phyloP scores from a whole-genome alignment of 2,888 invertebrate genomes.

The Chrysolina haemoptera region DNA sequence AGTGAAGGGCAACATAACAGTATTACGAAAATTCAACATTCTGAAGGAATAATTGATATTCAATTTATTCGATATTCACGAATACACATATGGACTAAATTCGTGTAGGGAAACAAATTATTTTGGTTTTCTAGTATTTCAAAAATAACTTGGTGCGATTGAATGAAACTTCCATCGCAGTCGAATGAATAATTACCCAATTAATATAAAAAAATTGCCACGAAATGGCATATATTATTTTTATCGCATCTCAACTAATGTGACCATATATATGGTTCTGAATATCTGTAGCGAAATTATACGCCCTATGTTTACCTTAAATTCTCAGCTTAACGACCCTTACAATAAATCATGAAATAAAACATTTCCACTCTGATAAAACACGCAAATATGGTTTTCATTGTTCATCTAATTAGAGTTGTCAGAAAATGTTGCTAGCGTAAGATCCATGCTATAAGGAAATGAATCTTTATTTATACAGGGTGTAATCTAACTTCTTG shows the following conservation, averaged over 20 bases:
- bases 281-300: neutral
- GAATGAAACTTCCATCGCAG: neutral
- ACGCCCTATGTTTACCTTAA: neutral
- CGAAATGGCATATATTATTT: constrained; percentile 1
- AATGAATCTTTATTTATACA: neutral
- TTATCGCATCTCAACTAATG: neutral
- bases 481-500: too few species aligned
- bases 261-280: neutral
- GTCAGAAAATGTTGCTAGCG: too few species aligned
- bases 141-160: neutral
- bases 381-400: neutral
- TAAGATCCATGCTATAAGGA: neutral
- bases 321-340: neutral
- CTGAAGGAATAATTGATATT: too few species aligned
- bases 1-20: too few species aligned
- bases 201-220: neutral
- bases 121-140: too few species aligned
- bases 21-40: too few species aligned
- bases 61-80: too few species aligned
- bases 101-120: too few species aligned
- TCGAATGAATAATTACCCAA: neutral
- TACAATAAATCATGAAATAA: neutral
- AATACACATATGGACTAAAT: too few species aligned
- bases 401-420: neutral
- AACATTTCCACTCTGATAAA: neutral